A percentile compares a stretch with the other conserved stretches of the same genome.
Conservation (phyloP, 2,888 invertebrate genomes). For the Gasteruption jaculator region DNA sequence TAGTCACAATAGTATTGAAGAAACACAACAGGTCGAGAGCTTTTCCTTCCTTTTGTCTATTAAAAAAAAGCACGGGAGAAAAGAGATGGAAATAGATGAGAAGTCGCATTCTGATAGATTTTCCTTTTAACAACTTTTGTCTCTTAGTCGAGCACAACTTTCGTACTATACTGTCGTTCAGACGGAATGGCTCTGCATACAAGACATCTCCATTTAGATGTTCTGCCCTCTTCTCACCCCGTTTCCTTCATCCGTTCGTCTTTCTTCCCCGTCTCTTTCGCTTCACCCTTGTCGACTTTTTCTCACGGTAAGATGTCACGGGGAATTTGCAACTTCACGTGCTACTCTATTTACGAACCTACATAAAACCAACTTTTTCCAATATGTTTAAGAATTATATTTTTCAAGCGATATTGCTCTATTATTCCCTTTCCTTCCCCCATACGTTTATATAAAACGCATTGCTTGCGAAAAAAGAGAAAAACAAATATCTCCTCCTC, state of each 20-base stretch:
- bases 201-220: constrained; percentile 49
- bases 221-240: constrained; percentile 19
- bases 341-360: too few species aligned
- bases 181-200: constrained; percentile 41
- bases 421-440: too few species aligned
- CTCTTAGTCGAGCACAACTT: constrained; percentile 35
- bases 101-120: constrained; percentile 39
- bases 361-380: too few species aligned
- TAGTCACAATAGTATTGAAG: too few species aligned
- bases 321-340: constrained; percentile 18
- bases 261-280: constrained; percentile 4
- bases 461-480: too few species aligned
- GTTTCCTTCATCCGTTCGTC: constrained; percentile 9
- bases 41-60: constrained; percentile 7
- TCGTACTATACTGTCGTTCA: constrained; percentile 34
- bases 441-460: too few species aligned
- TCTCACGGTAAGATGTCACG: constrained; percentile 15
- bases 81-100: constrained; percentile 14
- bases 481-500: too few species aligned
- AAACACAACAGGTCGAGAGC: too few species aligned
- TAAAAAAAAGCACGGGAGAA: constrained; percentile 17
- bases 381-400: too few species aligned
- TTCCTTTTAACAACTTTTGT: constrained; percentile 44
- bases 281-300: constrained; percentile 8
- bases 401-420: too few species aligned